Base-by-base conservation (phyloP, 2,888 invertebrate genomes). In the Polyommatus icarus region DNA sequence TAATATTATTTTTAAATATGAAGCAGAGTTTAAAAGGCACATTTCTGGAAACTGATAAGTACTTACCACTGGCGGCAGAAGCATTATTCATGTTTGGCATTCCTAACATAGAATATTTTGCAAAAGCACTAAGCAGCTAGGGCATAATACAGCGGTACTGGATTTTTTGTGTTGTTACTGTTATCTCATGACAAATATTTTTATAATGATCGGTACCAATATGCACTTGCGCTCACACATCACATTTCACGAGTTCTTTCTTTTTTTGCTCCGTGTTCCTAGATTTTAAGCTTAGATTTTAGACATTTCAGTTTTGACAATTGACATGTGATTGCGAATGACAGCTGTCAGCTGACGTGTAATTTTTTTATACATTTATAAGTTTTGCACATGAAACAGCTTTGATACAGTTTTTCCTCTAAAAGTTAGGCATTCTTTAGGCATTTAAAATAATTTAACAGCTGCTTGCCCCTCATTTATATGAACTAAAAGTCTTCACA, bases 51-150 rank as follows among this genome's bases (percentile, higher is more conserved):
- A 71, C 54, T 76, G 76, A 77, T 72, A 79, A 24, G 71, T 78
- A 89, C 93, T 91, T 88, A 94, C 94, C 92, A 91, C 87, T 92
- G 86, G 91, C 88, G 86, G 91, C 87, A 86, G 88, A 86, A 85
- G 87, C 86, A 89, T 88, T 92, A 87, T 88, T 90, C 86, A 90
- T 89, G 89, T 90, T 92, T 89, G 91, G 91, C 91, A 92, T 91
- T 90, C 90, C 91, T 90, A 85, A 86, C 80, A 84, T 86, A 84
- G 82, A 84, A 83, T 86, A 85, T 87, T 86, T 81, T 86, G 85
- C 86, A 86, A 90, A 88, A 89, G 24, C 20, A 78, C 67, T 67
- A 67, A 88, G 87, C 85, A 87, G 83, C 91, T 91, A 94, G 89
- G 92, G 89, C 93, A 94, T 93, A 93, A 88, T 93, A 93, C 87